Evolutionary conservation across 2,113 vertebrate genomes (phyloP), one percentile per base, ranked within the genome.

Genomic region (Paradoxurus hermaphroditus): DNA sequence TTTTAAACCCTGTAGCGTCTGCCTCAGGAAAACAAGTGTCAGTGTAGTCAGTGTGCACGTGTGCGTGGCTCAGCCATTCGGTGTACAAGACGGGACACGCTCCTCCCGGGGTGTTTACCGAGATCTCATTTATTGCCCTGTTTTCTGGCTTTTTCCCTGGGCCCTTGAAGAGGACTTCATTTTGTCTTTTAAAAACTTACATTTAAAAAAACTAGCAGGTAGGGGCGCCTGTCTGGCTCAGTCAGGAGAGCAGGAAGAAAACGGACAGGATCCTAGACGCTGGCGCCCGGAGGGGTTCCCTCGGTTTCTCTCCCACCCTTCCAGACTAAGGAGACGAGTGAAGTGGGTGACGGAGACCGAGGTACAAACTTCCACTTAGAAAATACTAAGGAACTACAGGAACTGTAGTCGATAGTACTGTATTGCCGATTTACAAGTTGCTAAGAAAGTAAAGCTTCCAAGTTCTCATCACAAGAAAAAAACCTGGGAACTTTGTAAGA

Each of bases 151-250:
- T 72, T 90, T 84, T 31, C n/a, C 41, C 46, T 1, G 0, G 41
- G 5, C 29, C 70, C 23, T 39, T 0, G 46, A 39, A 44, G 27
- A 93, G 51, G 68, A 49, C 49, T 41, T 78, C 59, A 68, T 83
- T 70, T 70, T 72, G 63, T 77, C 49, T 41, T 91, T 53, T 94
- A 87, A 94, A 94, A 77, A 87, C 51, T 73, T 85, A 10, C 8
- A 46, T 19, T 19, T 16, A 59, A 53, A 39, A 81, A 92, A 70
- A 16, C 49, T 53, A 23, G 21, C 56, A 23, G 5, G 2, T 59
- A 21, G 56, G 56, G 21, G 56, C 7, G 21, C 19, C 56, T 8
- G 8, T 7, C 56, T 59, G 56, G 8, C 56, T 59, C 56, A 6
- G 21, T 59, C 8, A 3, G 56, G 21, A 21, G 56, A 59, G 56